These are phyloP conservation scores for Brachionus sp. DNA, from an alignment of 1,140 invertebrate genomes.

Conservation along the genomic window DNA sequence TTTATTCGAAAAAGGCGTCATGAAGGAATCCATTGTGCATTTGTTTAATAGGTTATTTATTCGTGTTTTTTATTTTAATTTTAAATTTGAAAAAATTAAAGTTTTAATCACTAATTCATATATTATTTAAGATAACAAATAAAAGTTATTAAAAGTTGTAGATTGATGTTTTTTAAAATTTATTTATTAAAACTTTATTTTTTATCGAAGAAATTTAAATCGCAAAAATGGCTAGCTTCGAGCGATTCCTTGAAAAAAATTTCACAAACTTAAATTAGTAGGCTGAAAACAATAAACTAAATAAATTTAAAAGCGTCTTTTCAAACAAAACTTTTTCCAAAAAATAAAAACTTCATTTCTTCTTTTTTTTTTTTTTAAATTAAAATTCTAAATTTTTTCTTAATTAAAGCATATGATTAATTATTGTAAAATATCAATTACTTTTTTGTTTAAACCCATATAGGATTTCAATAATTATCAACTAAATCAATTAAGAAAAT, in stretches of 20 bases:
- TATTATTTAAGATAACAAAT: background rate
- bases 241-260: background rate
- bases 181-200: background rate
- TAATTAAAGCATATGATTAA: background rate
- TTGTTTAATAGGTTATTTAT: background rate
- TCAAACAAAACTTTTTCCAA: background rate
- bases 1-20: background rate
- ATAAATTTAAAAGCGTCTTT: background rate
- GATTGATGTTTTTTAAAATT: background rate
- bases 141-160: background rate
- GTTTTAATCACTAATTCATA: background rate
- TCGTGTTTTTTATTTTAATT: background rate
- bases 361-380: too few species aligned
- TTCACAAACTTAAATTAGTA: background rate
- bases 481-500: background rate
- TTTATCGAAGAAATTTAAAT: background rate
- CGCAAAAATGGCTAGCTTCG: background rate
- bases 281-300: background rate
- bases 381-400: background rate
- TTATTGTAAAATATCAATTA: too few species aligned
- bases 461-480: background rate
- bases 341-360: background rate
- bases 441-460: too few species aligned
- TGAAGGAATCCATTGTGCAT: slow-evolving; percentile 16
- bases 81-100: background rate